These are phyloP conservation scores for Ellobius talpinus DNA, from an alignment of 2,113 vertebrate species.

Conservation along the genomic window DNA sequence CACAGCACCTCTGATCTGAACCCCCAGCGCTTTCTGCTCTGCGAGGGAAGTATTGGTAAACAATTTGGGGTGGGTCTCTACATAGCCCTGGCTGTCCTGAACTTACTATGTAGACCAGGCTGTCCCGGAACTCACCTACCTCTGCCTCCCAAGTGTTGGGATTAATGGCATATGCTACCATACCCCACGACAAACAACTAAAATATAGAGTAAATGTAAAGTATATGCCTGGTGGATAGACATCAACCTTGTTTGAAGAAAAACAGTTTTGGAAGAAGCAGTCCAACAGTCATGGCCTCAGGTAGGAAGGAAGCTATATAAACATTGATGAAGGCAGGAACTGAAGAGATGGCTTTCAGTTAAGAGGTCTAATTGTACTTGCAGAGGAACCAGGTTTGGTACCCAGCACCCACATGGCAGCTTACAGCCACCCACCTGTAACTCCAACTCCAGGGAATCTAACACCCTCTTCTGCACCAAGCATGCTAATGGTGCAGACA, in stretches of 20 bases:
- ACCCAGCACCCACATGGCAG: background rate
- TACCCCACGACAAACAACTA: background rate
- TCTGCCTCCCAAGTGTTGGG: background rate
- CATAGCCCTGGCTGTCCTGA: background rate
- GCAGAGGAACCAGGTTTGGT: background rate
- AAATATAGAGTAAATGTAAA: background rate
- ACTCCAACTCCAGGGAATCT: background rate
- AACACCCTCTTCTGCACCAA: background rate
- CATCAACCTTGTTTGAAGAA: background rate
- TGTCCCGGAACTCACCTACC: background rate
- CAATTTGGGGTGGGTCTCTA: background rate
- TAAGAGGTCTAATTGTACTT: background rate
- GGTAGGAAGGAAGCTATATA: background rate
- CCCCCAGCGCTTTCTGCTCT: background rate
- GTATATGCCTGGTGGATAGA: background rate
- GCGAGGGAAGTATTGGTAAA: background rate
- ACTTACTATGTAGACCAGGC: background rate
- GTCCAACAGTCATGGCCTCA: no score
- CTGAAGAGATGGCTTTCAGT: background rate
- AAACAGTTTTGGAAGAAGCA: background rate
- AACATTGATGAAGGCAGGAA: background rate
- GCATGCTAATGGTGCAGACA: background rate
- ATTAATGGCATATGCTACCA: background rate
- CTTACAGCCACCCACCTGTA: background rate
- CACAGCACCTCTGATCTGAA: background rate